Conservation (phyloP, 2,888 invertebrate genomes). For the Leucania comma region DNA sequence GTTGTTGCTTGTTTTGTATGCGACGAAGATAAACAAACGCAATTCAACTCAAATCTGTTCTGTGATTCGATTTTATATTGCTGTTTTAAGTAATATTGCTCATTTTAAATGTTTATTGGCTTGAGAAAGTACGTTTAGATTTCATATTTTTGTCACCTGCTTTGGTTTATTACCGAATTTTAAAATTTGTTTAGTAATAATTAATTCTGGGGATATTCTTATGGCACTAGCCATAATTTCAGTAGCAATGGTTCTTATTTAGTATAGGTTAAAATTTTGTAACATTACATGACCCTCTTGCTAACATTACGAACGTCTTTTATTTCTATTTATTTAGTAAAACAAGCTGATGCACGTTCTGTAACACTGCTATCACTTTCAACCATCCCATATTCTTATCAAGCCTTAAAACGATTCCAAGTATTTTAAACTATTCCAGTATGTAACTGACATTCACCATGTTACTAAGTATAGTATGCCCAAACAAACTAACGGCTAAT, state of each 20-base stretch:
- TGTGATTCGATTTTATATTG: constrained; percentile 63
- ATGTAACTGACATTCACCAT: constrained; percentile 1
- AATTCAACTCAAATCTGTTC: constrained; percentile 60
- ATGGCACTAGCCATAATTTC: background rate
- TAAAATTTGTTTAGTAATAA: background rate
- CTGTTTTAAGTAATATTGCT: constrained; percentile 45
- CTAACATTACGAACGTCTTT: background rate
- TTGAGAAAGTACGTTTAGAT: constrained; percentile 44
- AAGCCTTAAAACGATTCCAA: background rate
- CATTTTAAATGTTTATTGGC: constrained; percentile 49
- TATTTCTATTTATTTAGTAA: background rate
- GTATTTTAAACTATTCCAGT: background rate
- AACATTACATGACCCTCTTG: background rate
- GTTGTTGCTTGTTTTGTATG: constrained; percentile 70
- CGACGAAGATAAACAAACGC: constrained; percentile 46
- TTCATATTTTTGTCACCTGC: constrained; percentile 29
- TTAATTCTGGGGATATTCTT: background rate
- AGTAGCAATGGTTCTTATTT: background rate
- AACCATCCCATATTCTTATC: background rate
- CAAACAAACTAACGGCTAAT: constrained; percentile 57
- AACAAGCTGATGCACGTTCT: background rate
- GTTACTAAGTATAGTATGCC: constrained; percentile 15
- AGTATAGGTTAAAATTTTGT: background rate
- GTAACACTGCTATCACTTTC: background rate
- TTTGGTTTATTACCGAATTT: constrained; percentile 16